phyloP scores from a whole-genome alignment of 92 coral and sea anemone genomes.

The Phenganax subtilis region DNA sequence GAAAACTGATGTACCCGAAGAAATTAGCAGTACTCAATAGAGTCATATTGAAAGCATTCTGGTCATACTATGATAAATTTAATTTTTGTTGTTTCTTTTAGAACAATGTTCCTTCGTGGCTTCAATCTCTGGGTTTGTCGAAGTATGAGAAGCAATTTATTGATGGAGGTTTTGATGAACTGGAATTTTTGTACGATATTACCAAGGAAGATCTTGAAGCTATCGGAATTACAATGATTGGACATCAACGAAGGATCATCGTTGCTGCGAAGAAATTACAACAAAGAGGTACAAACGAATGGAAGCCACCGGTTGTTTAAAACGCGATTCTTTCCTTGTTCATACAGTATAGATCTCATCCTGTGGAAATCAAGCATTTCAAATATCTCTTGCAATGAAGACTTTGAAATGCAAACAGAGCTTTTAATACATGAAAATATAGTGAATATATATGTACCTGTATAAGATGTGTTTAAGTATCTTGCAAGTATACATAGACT shows the following conservation, averaged over 20 bases:
- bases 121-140: slow-evolving; percentile 74
- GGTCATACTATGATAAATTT: neutral
- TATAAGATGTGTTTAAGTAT: no score
- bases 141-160: slow-evolving; percentile 81
- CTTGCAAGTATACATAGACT: neutral
- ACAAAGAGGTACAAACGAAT: slow-evolving; percentile 30
- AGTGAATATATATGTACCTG: no score
- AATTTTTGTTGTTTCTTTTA: slow-evolving; percentile 22
- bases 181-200: slow-evolving; percentile 87
- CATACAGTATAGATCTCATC: neutral
- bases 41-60: no score
- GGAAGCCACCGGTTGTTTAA: slow-evolving; percentile 35
- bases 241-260: slow-evolving; percentile 89
- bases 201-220: slow-evolving; percentile 74
- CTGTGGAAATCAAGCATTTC: neutral
- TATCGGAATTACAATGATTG: slow-evolving; percentile 82
- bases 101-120: slow-evolving; percentile 90
- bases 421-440: no score
- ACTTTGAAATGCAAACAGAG: no score
- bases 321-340: slow-evolving; percentile 18
- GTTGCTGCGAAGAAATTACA: slow-evolving; percentile 71
- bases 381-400: no score
- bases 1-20: neutral
- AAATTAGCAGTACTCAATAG: neutral
- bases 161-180: slow-evolving; percentile 96